Evolutionary conservation across 2,797 vertebrate genomes (phyloP).

Genomic region (Clarias pachynema): DNA sequence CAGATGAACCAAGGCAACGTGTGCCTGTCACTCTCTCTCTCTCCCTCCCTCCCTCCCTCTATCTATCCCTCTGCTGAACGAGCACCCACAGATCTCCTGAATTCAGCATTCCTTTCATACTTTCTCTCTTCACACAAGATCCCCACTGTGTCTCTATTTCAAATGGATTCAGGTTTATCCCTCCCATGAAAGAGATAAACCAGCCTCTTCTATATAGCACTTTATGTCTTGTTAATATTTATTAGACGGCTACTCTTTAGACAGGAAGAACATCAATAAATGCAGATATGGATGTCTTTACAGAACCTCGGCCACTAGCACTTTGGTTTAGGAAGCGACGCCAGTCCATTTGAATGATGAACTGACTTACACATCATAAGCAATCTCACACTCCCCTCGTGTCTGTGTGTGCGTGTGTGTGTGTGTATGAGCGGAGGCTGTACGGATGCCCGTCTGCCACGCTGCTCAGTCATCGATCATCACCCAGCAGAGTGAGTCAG

Average conservation of each 20-base stretch:
- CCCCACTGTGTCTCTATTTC: conserved; percentile 56
- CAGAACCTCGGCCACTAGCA: not conserved
- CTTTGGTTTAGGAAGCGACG: not conserved
- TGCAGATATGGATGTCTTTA: not conserved
- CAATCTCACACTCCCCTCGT: not conserved
- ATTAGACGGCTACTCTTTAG: not conserved
- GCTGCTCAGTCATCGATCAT: conserved; percentile 42
- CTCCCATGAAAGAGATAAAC: conserved; percentile 10
- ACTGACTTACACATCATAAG: conserved; percentile 2
- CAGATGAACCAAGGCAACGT: conserved; percentile 64
- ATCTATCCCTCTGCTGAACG: conserved; percentile 64
- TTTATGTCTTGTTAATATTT: conserved; percentile 1
- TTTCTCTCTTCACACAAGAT: conserved; percentile 51
- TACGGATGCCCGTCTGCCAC: conserved; percentile 11
- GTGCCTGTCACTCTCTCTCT: conserved; percentile 63
- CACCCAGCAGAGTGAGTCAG: conserved; percentile 31
- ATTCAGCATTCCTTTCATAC: conserved; percentile 23
- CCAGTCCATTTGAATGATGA: not conserved
- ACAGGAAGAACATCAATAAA: not conserved
- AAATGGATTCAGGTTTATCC: conserved; percentile 56
- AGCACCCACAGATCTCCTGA: conserved; percentile 60
- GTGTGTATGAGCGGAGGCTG: not conserved
- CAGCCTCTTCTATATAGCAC: not conserved
- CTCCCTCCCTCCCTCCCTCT: not conserved
- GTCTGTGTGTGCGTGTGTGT: conserved; percentile 19